Percentiles rank a stretch among this genome's conserved stretches.
phyloP scores from a whole-genome alignment of 2,888 invertebrate genomes.

The Odontomyia ornata region DNA sequence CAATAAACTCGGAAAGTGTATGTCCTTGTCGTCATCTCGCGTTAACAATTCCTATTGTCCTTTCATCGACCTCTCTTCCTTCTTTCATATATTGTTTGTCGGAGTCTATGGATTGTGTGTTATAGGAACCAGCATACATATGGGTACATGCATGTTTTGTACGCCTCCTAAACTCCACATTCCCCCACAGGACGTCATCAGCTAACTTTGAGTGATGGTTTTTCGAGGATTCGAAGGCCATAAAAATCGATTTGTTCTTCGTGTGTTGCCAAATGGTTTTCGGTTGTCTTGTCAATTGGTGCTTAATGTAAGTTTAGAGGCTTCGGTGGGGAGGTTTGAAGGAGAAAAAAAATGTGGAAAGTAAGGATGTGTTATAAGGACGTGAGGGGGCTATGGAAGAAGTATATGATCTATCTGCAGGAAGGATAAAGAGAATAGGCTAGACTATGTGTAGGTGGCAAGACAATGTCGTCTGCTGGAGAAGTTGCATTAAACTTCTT shows the following conservation, averaged over 20 bases:
- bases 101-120: no score
- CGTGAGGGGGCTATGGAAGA: neutral
- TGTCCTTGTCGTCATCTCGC: slow-evolving; percentile 32
- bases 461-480: neutral
- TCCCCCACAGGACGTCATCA: neutral
- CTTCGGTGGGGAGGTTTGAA: neutral
- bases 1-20: neutral
- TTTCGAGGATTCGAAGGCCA: slow-evolving; percentile 38
- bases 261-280: slow-evolving; percentile 39
- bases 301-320: slow-evolving; percentile 35
- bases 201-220: slow-evolving; percentile 35
- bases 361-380: neutral
- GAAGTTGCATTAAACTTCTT: no score
- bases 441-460: neutral
- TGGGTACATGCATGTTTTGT: neutral
- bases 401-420: neutral
- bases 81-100: neutral
- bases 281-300: slow-evolving; percentile 44
- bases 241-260: slow-evolving; percentile 42
- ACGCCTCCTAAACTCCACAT: neutral
- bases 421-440: neutral
- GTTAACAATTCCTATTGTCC: slow-evolving; percentile 24
- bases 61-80: slow-evolving; percentile 1
- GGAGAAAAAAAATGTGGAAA: neutral
- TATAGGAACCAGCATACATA: neutral